Evolutionary conservation across 2,113 vertebrate species (phyloP), one percentile per base, ranked within the genome.

Genomic region (Ia io): DNA sequence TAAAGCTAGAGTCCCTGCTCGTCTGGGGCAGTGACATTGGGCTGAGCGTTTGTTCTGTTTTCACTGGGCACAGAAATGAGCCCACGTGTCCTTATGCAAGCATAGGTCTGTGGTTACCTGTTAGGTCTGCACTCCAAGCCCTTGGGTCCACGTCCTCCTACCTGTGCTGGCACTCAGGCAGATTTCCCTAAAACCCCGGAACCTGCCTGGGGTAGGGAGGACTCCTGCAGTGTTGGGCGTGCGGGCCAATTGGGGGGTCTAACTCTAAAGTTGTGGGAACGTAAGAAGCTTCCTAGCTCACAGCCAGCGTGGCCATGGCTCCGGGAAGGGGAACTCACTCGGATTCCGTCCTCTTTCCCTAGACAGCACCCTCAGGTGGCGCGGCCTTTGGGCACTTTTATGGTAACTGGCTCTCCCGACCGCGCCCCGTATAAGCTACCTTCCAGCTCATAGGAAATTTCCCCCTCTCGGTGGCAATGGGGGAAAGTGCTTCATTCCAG

Each of bases 161-260:
- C 28, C 17, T 49, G 2, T n/a, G 18, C 2, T 28, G 11, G 3
- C 28, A 40, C 32, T 86, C 4, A 63, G 49, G 56, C 25, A 32
- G 37, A 22, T 56, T 79, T 93, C 61, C 65, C 44, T 70, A 28
- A 37, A 35, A 17, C 6, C n/a, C 9, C 11, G 32, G 37, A 61
- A 3, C 32, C 30, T 59, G 59, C 59, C 42, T n/a, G 18, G 40
- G 25, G 2, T 74, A 0, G 32, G 20, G 23, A 63, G 23, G 30
- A 17, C 18, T 32, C 6, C 1, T 12, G 16, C 3, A 5, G 20
- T 6, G 5, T 1, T 59, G n/a, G 42, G 4, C 12, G 4, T 8
- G 30, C 20, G 2, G 3, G 4, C 22, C 6, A 0, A 0, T 4
- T 4, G 12, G 13, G 13, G 7, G 17, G 0, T 16, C 3, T 32